Base-by-base conservation (phyloP, 2,113 vertebrate species). In the Onychorhynchus coronatus region DNA sequence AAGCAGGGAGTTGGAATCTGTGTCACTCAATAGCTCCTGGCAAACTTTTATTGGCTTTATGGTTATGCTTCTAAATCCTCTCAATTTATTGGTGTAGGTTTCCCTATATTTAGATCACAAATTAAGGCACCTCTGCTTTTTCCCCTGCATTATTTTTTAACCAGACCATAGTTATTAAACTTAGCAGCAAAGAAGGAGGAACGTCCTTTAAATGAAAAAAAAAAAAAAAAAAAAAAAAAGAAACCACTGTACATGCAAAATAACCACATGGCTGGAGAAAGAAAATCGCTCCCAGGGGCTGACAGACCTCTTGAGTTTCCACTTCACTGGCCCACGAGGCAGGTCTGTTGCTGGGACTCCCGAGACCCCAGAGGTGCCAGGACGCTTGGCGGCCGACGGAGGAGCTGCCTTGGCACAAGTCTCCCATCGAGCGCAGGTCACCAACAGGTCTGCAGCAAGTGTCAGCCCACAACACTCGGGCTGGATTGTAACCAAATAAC, bases 51-150 rank as follows among this genome's bases (percentile, higher is more conserved):
- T 55, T 91, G 77, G 87, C 83, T 96, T 93, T 94, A 92, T 94
- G 88, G 93, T 89, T 96, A 92, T 76, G 91, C 80, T 91, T 95
- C 89, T 94, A 95, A 97, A 95, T 96, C 81, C 92, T 89, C 84
- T 84, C 86, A 90, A 89, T 96, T 96, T 97, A 95, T 84, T 72
- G 79, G 93, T 15, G 13, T 83, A 96, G 83, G 83, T 96, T 96
- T 92, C 79, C 90, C 97, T 96, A 93, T 94, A 96, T 97, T 97
- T 96, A 96, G 95, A 87, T 75, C 67, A 66, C 42, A 89, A 91
- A 76, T 94, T 81, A 78, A 93, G 56, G 88, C 88, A 91, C 76
- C 44, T 91, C 88, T 52, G 63, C 58, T 88, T 85, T 95, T 95
- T 30, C 20, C 33, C n/a, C 56, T 37, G 4, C 27, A n/a, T 85